Evolutionary conservation across 2,113 vertebrate species (phyloP).

Genomic region (Gymnarchus niloticus): DNA sequence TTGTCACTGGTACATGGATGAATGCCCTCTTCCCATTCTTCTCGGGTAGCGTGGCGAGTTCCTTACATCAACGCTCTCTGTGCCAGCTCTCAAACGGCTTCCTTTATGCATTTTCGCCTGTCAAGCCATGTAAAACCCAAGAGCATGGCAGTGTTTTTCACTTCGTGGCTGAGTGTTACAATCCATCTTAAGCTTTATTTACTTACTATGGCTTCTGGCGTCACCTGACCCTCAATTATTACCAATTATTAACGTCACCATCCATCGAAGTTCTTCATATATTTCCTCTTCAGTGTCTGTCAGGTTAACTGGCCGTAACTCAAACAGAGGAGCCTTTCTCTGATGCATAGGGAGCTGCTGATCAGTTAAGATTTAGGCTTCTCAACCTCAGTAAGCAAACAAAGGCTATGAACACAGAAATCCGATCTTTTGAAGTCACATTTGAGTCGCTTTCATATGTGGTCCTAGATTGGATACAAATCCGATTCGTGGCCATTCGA

Average conservation of each 20-base stretch:
- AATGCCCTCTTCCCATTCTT: background rate
- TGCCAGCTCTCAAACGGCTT: background rate
- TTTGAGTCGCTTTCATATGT: too few relatives aligned
- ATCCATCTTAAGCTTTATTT: background rate
- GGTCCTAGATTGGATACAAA: too few relatives aligned
- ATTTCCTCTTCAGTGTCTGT: slow-evolving; percentile 12
- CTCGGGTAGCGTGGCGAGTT: background rate
- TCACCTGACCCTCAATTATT: slow-evolving; percentile 19
- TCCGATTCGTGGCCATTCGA: too few relatives aligned
- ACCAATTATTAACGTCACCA: slow-evolving; percentile 25
- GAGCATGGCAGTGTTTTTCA: background rate
- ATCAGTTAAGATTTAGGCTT: too few relatives aligned
- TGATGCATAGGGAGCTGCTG: background rate
- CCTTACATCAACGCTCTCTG: background rate
- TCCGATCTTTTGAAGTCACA: too few relatives aligned
- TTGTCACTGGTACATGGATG: background rate
- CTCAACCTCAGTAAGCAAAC: too few relatives aligned
- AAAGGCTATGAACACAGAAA: too few relatives aligned
- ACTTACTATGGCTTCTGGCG: slow-evolving; percentile 8
- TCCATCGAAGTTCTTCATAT: slow-evolving; percentile 18
- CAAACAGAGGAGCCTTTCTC: background rate
- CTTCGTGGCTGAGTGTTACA: background rate
- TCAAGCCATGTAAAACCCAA: background rate
- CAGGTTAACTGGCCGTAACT: background rate
- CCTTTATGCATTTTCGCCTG: background rate